Evolutionary conservation across 2,113 vertebrate genomes (phyloP).

Genomic region (Cyprichromis sp.): DNA sequence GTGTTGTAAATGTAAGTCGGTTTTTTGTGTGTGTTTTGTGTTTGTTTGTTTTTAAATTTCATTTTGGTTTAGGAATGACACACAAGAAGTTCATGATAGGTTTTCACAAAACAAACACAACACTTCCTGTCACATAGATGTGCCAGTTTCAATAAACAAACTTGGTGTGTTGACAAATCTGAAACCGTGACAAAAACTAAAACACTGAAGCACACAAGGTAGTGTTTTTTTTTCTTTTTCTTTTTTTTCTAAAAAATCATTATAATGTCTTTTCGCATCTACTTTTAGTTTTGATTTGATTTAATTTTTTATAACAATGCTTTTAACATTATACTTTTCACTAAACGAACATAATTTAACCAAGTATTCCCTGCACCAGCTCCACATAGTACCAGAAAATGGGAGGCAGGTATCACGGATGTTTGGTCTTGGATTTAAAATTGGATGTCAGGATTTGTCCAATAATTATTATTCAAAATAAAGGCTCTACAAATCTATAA

Average conservation of each 20-base stretch:
- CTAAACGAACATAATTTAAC: neutral
- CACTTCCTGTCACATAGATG: neutral
- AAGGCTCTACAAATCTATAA: neutral
- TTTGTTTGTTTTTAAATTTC: accelerated
- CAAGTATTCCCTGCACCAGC: neutral
- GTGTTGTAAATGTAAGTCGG: neutral
- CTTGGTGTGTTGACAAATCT: neutral
- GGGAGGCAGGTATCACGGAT: neutral
- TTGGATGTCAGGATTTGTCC: neutral
- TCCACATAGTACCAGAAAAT: neutral
- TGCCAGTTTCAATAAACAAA: neutral
- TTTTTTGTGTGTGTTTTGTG: accelerated
- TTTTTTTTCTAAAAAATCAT: no score
- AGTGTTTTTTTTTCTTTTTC: neutral
- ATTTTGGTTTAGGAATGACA: neutral
- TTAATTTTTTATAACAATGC: neutral
- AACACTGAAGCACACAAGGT: neutral
- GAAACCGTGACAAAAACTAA: neutral
- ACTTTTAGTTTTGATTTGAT: neutral
- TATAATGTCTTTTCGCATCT: neutral
- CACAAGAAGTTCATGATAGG: neutral
- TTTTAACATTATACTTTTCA: neutral
- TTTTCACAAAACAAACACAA: neutral
- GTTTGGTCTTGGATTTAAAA: neutral
- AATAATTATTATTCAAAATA: neutral